Evolutionary conservation across 2,797 vertebrate species (phyloP), one percentile per base, ranked within the genome.

Genomic region (Pseudomugil tenellus): DNA sequence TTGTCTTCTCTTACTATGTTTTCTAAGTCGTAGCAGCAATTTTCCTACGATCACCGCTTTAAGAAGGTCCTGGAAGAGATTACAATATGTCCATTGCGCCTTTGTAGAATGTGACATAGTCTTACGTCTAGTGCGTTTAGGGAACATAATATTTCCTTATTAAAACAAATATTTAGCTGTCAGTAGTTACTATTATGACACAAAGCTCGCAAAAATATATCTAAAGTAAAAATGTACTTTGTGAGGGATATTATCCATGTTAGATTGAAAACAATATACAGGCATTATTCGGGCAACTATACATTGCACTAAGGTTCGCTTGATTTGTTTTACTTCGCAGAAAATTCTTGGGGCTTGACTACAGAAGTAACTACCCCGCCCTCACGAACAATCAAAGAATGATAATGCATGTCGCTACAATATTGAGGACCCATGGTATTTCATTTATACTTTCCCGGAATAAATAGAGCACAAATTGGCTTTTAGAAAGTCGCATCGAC

Each of bases 31-130:
- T 91, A 94, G 91, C 91, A 92, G 78, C 86, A 89, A 92, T 86
- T 92, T 93, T 93, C 91, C 80, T 91, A 90, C 87, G 89, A 92
- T 93, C 92, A 81, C 93, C 93, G 94, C 94, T 93, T 93, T 92
- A 91, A 92, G 79, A 92, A 91, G 93, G 92, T 93, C 94, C 93
- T 93, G 70, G 77, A 77, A 87, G 89, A 87, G 92, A 92, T 94
- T 93, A 93, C 86, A 80, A 56, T 53, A 89, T 84, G 87, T 68
- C 91, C 84, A 46, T 37, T 7, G 87, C 85, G 94, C 94, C 94
- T 92, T 88, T 80, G 29, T 82, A 87, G 46, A 93, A 91, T n/a
- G 79, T 73, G 0, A 0, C 63, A 23, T 26, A 21, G 12, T 39
- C 8, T 34, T 0, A 26, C 29, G 17, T 52, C 12, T 35, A 1